Conservation (phyloP, 2,888 invertebrate genomes). For the Tryphoninae sp. region DNA sequence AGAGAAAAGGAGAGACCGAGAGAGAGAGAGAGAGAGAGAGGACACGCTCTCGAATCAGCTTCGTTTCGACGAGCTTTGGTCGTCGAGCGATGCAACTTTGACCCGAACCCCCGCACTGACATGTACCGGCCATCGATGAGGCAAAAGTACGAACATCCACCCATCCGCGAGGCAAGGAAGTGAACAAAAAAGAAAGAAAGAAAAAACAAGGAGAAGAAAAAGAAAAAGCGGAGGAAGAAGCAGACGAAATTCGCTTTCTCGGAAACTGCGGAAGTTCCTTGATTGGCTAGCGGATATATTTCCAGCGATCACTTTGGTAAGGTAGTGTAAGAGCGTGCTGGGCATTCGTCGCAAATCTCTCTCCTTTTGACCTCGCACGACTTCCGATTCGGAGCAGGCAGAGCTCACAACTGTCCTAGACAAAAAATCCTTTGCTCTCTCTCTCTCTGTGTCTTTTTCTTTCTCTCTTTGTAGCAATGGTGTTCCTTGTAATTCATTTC, state of each 20-base stretch:
- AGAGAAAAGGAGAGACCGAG: neutral
- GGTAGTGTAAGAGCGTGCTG: too few relatives aligned
- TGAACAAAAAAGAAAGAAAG: conserved; percentile 3
- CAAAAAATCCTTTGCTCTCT: neutral
- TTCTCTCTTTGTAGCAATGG: too few relatives aligned
- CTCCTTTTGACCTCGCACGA: conserved; percentile 30
- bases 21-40: neutral
- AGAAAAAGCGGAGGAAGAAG: neutral
- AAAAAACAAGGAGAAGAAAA: neutral
- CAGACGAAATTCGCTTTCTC: conserved; percentile 39
- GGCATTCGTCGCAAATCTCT: conserved; percentile 23
- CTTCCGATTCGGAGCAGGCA: conserved; percentile 3
- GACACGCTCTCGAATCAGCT: conserved; percentile 42
- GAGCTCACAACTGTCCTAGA: neutral
- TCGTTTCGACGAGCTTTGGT: conserved; percentile 50
- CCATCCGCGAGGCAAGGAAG: neutral
- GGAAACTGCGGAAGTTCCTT: conserved; percentile 49
- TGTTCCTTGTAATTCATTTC: neutral
- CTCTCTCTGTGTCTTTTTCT: neutral
- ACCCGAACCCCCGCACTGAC: conserved; percentile 21
- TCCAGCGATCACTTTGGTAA: conserved; percentile 41
- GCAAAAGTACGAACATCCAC: neutral
- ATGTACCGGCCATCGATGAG: conserved; percentile 28
- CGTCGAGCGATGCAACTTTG: conserved; percentile 39
- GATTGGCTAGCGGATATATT: conserved; percentile 55